Evolutionary conservation across 1,140 invertebrate genomes (phyloP).

Genomic region (Trichonephila clavipes): DNA sequence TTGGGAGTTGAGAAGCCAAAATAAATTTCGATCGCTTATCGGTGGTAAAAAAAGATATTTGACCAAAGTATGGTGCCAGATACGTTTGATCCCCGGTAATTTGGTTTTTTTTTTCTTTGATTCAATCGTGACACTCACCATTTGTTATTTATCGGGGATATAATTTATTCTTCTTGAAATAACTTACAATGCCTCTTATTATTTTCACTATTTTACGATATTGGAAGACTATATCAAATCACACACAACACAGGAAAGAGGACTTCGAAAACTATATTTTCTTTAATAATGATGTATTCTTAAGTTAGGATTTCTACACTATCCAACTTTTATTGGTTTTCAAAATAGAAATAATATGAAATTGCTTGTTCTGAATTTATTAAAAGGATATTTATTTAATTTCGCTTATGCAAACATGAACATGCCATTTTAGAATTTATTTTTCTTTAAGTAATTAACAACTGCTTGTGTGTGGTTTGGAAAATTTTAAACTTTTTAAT

Average conservation of each 20-base stretch:
- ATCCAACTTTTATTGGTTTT: too few relatives aligned
- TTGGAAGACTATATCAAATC: neutral
- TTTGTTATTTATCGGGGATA: neutral
- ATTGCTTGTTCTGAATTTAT: too few relatives aligned
- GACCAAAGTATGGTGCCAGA: neutral
- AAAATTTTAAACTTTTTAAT: too few relatives aligned
- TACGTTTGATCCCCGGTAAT: neutral
- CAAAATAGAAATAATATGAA: too few relatives aligned
- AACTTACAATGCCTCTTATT: neutral
- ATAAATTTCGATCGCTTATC: slow-evolving; percentile 41
- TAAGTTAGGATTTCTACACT: too few relatives aligned
- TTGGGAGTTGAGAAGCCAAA: slow-evolving; percentile 8
- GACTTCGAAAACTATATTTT: too few relatives aligned
- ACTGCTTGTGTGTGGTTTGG: too few relatives aligned
- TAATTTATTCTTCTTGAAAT: neutral
- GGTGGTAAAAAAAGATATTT: neutral
- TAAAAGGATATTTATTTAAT: too few relatives aligned
- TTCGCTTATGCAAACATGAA: too few relatives aligned
- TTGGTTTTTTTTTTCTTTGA: neutral
- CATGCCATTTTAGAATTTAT: too few relatives aligned
- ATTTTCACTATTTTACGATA: neutral
- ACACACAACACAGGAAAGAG: neutral
- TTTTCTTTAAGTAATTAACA: too few relatives aligned
- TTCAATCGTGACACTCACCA: neutral
- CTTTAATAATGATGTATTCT: too few relatives aligned